Conservation (phyloP, 2,797 vertebrate genomes). For the Lepilemur ruficaudatus region DNA sequence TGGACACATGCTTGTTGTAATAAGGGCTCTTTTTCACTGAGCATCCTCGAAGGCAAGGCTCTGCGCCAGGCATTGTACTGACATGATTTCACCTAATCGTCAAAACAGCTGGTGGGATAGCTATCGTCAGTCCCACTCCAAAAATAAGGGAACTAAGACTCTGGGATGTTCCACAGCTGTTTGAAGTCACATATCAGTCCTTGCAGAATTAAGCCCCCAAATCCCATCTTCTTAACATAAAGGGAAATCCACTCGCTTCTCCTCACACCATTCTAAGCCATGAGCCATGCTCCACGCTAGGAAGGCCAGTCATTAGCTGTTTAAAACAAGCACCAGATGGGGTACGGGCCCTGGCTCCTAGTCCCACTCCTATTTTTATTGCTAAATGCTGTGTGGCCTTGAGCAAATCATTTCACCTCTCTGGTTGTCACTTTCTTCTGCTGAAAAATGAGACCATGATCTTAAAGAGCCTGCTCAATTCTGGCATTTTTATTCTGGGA, state of each 20-base stretch:
- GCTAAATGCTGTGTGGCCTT: not conserved
- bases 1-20: not conserved
- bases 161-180: not conserved
- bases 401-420: not conserved
- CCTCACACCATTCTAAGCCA: not conserved
- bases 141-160: not conserved
- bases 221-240: not conserved
- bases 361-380: not conserved
- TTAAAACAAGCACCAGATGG: not conserved
- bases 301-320: not conserved
- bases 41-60: not conserved
- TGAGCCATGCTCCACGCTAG: not conserved
- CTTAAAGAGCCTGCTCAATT: not conserved
- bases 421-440: not conserved
- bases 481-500: slow-evolving; percentile 7
- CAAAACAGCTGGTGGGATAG: not conserved
- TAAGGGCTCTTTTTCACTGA: not conserved
- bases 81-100: not conserved
- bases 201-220: not conserved
- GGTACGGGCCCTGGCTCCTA: not conserved
- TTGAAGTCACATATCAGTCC: not conserved
- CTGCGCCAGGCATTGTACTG: not conserved
- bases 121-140: not conserved
- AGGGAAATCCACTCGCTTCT: not conserved
- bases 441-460: not conserved